These are phyloP conservation scores for Pangasius larnaudii DNA, from an alignment of 2,797 vertebrate genomes.

Conservation along the genomic window DNA sequence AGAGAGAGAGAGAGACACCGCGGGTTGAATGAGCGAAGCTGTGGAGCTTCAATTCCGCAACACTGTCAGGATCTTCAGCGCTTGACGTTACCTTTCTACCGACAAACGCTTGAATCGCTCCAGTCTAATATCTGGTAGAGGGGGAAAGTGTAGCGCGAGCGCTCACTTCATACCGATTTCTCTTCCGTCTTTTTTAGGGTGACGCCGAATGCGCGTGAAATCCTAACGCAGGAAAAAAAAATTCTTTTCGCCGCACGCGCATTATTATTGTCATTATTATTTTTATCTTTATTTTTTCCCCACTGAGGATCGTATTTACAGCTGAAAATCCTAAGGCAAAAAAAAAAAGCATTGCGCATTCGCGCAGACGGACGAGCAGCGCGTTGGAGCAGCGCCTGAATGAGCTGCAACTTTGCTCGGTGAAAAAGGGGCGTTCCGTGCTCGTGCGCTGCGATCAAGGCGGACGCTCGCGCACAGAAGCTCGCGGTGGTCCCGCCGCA, in stretches of 20 bases:
- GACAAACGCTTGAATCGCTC: not conserved
- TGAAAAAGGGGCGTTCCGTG: constrained; percentile 49
- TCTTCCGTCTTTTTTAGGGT: constrained; percentile 7
- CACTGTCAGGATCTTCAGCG: not conserved
- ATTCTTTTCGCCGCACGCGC: not conserved
- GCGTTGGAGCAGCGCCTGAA: not conserved
- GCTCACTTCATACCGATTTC: constrained; percentile 1
- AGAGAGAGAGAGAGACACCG: constrained; percentile 2
- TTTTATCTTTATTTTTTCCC: too few relatives aligned
- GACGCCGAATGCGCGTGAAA: not conserved
- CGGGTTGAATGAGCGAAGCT: constrained; percentile 2
- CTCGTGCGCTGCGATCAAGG: not conserved
- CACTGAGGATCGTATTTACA: not conserved
- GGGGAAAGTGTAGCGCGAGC: not conserved
- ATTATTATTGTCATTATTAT: not conserved
- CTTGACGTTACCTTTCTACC: not conserved
- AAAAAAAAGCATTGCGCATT: not conserved
- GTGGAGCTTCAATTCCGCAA: not conserved
- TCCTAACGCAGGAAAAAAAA: not conserved
- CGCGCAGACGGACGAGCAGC: not conserved
- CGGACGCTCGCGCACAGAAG: constrained; percentile 1
- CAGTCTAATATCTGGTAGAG: not conserved
- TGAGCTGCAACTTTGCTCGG: constrained; percentile 30
- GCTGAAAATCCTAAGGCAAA: not conserved
- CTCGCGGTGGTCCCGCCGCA: constrained; percentile 21